phyloP scores from a whole-genome alignment of 2,888 invertebrate species.

The Torymus aiolomorphi region DNA sequence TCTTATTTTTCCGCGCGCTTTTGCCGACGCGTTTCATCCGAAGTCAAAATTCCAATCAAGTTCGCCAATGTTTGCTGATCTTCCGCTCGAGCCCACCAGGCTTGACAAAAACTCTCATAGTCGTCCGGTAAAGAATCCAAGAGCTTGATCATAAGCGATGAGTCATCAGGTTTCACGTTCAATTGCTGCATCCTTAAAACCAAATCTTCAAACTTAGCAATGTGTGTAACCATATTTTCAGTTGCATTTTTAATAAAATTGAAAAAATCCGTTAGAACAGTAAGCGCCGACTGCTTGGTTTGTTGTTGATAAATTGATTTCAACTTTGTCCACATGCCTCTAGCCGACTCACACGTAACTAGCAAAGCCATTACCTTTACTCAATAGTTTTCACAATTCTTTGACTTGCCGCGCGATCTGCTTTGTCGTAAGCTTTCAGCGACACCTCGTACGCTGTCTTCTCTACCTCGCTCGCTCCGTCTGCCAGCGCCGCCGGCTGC shows the following conservation, averaged over 20 bases:
- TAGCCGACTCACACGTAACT: slow-evolving; percentile 47
- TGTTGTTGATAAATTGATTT: slow-evolving; percentile 53
- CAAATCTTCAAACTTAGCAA: slow-evolving; percentile 50
- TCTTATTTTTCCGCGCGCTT: slow-evolving; percentile 38
- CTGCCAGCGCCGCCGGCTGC: slow-evolving; percentile 28
- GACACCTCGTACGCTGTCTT: slow-evolving; percentile 24
- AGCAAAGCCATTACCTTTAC: slow-evolving; percentile 39
- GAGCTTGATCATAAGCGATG: slow-evolving; percentile 52
- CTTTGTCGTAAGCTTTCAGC: slow-evolving; percentile 43
- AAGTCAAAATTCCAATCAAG: slow-evolving; percentile 40
- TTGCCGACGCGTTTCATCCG: slow-evolving; percentile 42
- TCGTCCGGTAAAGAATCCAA: slow-evolving; percentile 51
- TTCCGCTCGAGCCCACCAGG: slow-evolving; percentile 51
- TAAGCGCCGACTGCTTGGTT: slow-evolving; percentile 53
- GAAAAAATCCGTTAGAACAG: slow-evolving; percentile 55
- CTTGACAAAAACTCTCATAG: slow-evolving; percentile 52
- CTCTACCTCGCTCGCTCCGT: not conserved
- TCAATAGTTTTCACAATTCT: slow-evolving; percentile 51
- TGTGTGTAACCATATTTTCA: no score
- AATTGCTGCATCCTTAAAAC: slow-evolving; percentile 50
- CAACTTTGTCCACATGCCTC: slow-evolving; percentile 51
- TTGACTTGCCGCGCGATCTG: slow-evolving; percentile 53
- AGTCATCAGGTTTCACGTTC: slow-evolving; percentile 54
- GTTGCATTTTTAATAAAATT: slow-evolving; percentile 35
- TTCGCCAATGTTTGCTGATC: slow-evolving; percentile 48